Evolutionary conservation across 2,113 vertebrate species (phyloP).

Genomic region (Sapajus apella): DNA sequence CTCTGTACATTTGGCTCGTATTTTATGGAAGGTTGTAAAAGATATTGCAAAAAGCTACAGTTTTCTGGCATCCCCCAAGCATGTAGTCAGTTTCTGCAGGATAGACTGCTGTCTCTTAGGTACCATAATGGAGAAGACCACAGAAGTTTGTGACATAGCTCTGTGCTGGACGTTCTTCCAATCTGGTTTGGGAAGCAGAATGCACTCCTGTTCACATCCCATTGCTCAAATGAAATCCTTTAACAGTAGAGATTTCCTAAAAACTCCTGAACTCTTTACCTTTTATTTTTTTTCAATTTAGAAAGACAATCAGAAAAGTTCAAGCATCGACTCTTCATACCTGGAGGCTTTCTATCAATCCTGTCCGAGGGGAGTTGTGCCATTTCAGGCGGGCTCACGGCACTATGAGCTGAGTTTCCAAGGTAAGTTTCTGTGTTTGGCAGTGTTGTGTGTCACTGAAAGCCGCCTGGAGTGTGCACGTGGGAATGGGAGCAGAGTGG

Average conservation of each 20-base stretch:
- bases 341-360: conserved; percentile 87
- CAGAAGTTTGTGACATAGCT: neutral
- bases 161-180: neutral
- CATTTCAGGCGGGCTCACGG: conserved; percentile 83
- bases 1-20: neutral
- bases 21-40: neutral
- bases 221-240: neutral
- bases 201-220: neutral
- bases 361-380: conserved; percentile 70
- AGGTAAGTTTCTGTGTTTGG: conserved; percentile 82
- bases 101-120: neutral
- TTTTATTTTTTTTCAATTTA: neutral
- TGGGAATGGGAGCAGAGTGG: neutral
- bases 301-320: neutral
- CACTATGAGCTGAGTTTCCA: conserved; percentile 88
- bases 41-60: neutral
- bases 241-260: neutral
- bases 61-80: neutral
- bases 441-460: neutral
- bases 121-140: neutral
- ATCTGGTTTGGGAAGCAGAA: neutral
- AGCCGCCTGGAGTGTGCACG: fast-evolving
- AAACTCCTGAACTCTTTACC: neutral
- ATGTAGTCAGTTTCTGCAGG: neutral
- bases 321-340: conserved; percentile 78